These are phyloP conservation scores for Hedychridium roseum DNA, from an alignment of 2,888 invertebrate species.

Conservation along the genomic window DNA sequence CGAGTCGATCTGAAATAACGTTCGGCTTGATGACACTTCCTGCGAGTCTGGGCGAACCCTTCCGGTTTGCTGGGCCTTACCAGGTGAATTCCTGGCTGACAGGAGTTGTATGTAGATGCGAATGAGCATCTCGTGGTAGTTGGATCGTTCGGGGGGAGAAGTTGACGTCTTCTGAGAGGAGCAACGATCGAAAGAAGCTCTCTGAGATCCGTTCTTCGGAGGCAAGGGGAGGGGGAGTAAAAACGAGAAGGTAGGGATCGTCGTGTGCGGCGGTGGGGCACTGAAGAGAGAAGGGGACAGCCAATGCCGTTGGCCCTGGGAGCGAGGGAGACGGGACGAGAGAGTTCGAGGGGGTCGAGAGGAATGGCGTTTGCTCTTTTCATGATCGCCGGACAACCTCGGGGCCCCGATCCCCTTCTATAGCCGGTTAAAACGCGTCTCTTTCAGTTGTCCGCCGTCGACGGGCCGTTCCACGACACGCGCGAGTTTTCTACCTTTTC, in stretches of 20 bases:
- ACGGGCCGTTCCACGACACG: slow-evolving; percentile 44
- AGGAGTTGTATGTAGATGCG: too few species aligned
- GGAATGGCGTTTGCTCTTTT: slow-evolving; percentile 26
- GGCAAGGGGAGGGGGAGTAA: not conserved
- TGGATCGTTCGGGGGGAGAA: too few species aligned
- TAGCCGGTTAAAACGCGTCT: slow-evolving; percentile 39
- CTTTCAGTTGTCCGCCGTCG: slow-evolving; percentile 58
- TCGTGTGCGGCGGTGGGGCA: slow-evolving; percentile 2
- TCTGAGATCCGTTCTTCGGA: not conserved
- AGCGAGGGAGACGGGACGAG: slow-evolving; percentile 7
- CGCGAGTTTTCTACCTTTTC: not conserved
- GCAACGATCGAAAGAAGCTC: slow-evolving; percentile 25
- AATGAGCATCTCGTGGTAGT: too few species aligned
- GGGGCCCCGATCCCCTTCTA: slow-evolving; percentile 50
- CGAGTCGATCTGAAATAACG: too few species aligned
- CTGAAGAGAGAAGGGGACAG: slow-evolving; percentile 3
- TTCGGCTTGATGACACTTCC: too few species aligned
- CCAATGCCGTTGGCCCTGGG: too few species aligned
- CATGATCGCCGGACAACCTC: slow-evolving; percentile 41
- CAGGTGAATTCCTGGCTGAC: too few species aligned
- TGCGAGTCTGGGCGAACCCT: too few species aligned
- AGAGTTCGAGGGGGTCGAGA: slow-evolving; percentile 31
- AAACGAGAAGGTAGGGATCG: not conserved
- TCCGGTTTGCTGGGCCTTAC: too few species aligned
- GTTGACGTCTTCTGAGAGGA: too few species aligned